Evolutionary conservation across 2,888 invertebrate species (phyloP).

Genomic region (Zaprionus bogoriensis): DNA sequence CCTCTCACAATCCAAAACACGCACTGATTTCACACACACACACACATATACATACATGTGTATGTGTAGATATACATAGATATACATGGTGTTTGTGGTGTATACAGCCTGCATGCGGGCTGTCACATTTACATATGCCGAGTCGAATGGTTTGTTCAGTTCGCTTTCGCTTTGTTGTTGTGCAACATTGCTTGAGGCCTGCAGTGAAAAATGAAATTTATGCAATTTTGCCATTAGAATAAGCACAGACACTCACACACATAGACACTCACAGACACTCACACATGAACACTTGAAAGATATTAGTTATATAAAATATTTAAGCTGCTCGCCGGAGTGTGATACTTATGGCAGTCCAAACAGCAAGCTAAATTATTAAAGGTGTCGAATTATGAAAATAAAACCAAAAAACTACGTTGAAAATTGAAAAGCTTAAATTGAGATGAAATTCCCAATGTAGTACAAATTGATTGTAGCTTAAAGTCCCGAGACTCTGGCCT

Average conservation of each 20-base stretch:
- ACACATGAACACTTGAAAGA: background rate
- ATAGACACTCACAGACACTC: background rate
- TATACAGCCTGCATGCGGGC: constrained; percentile 40
- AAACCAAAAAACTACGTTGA: background rate
- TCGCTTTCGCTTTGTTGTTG: constrained; percentile 18
- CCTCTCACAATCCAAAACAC: constrained; percentile 48
- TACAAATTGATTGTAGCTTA: background rate
- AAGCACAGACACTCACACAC: background rate
- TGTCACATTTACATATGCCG: constrained; percentile 67
- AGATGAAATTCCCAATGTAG: background rate
- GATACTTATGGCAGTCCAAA: constrained; percentile 30
- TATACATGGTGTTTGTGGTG: no score
- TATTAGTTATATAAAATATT: constrained; percentile 40
- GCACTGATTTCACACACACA: constrained; percentile 56
- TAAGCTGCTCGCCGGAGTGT: constrained; percentile 22
- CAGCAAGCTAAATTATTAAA: constrained; percentile 1
- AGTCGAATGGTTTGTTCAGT: constrained; percentile 40
- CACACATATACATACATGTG: background rate
- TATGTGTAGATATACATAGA: background rate
- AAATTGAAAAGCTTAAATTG: background rate
- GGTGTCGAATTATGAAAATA: background rate
- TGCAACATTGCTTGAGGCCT: constrained; percentile 18
- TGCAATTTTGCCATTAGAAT: constrained; percentile 46
- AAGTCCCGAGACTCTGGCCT: constrained; percentile 38
- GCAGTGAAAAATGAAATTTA: constrained; percentile 58